Conservation (phyloP, 2,888 invertebrate species). For the Lepidochitona cinerea region DNA sequence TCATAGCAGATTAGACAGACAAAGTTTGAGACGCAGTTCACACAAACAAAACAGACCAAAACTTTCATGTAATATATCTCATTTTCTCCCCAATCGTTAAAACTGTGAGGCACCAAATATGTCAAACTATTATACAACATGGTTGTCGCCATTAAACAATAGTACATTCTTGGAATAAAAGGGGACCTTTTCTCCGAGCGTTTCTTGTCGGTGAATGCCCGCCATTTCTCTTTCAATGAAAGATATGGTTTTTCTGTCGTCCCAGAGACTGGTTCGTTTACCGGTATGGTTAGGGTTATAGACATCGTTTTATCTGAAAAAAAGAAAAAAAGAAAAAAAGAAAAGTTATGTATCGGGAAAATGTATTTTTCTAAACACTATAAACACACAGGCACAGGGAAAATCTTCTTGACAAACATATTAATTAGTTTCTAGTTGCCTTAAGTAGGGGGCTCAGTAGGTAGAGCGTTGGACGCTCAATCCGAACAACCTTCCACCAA, state of each 20-base stretch:
- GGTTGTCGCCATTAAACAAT: background rate
- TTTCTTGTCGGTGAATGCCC: background rate
- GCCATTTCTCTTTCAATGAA: background rate
- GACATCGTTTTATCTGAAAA: background rate
- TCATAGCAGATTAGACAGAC: slow-evolving; percentile 46
- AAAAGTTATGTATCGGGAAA: too few species aligned
- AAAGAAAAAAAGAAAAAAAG: too few species aligned
- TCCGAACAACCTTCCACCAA: too few species aligned
- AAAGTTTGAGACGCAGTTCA: slow-evolving; percentile 49
- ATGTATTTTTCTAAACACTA: too few species aligned
- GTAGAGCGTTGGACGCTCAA: too few species aligned
- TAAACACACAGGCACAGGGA: too few species aligned
- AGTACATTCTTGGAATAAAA: background rate
- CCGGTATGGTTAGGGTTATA: background rate
- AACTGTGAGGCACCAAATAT: background rate
- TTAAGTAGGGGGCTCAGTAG: too few species aligned
- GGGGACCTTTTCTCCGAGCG: background rate
- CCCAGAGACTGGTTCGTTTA: background rate
- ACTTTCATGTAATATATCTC: slow-evolving; percentile 48
- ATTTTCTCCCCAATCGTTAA: slow-evolving; percentile 18
- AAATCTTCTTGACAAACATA: too few species aligned
- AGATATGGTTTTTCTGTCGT: background rate
- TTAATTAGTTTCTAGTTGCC: too few species aligned
- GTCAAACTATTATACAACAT: background rate
- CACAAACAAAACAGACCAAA: slow-evolving; percentile 34